Base-by-base conservation (phyloP, 2,113 vertebrate genomes). In the Saguinus imperator region DNA sequence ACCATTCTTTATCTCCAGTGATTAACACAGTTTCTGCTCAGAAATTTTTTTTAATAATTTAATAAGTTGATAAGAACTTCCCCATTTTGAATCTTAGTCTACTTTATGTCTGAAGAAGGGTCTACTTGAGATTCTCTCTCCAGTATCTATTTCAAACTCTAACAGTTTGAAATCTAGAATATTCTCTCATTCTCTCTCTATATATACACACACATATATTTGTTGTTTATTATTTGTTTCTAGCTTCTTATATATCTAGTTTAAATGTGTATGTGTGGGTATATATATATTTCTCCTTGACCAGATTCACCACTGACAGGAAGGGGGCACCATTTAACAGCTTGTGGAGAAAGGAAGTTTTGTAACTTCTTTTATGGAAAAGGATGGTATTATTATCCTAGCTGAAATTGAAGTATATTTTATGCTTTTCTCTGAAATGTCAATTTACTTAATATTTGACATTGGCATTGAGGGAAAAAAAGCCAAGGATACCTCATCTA, bases 321-420 rank as follows among this genome's bases (percentile, higher is more conserved):
- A 97, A 99, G 99, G 99, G 99, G 99, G 99, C 99, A 99, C 99
- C 98, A 98, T 99, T 98, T 98, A 98, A 99, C 99, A 99, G 98
- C 98, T 58, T 95, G 98, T 99, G 98, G 81, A 94, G 72, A 93
- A 66, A 48, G 70, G 86, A 17, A 48, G 81, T 50, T 85, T 83
- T 88, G 8, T 83, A 75, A 64, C 27, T 45, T 79, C 9, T 66
- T 86, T 91, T 87, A 73, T 8, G 86, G 64, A 89, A 91, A 88
- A 40, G 35, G 40, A 48, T 32, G 27, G 68, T 61, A 35, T 73
- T 72, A 43, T 79, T 58, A 73, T 79, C 92, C 68, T 72, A 29
- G 64, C 37, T 87, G 23, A 94, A 96, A 96, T 48, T 73, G 77
- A 83, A 94, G 50, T 92, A 11, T 20, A 79, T 87, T 75, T 94